Evolutionary conservation across 2,888 invertebrate genomes (phyloP).

Genomic region (Halictus ligatus): DNA sequence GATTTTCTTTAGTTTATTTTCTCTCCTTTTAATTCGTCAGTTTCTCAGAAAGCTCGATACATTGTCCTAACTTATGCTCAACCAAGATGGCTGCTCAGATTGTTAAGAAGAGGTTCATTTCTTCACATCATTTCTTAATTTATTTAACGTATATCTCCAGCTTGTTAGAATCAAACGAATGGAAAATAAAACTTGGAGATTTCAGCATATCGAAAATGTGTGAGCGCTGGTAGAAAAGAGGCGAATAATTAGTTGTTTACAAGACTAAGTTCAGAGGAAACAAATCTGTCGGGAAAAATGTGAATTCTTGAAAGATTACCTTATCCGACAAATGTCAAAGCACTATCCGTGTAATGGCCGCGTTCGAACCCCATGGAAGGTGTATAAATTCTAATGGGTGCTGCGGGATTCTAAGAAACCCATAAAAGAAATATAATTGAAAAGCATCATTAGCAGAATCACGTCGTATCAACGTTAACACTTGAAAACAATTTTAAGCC

Average conservation of each 20-base stretch:
- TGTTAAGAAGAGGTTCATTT: too few relatives aligned
- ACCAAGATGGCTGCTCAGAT: background rate
- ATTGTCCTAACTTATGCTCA: background rate
- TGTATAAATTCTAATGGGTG: background rate
- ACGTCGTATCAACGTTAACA: background rate
- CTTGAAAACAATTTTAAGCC: background rate
- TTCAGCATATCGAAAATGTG: background rate
- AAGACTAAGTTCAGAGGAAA: background rate
- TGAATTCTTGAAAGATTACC: background rate
- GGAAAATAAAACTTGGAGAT: background rate
- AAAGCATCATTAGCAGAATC: background rate
- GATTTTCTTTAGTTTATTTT: background rate
- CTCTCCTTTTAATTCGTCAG: background rate
- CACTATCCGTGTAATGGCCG: background rate
- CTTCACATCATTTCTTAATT: background rate
- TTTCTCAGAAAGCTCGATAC: background rate
- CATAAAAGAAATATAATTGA: background rate
- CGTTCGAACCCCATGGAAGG: background rate
- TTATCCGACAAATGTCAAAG: conserved; percentile 8
- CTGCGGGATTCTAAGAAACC: background rate
- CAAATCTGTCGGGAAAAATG: background rate
- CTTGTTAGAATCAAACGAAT: background rate
- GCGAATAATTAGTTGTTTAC: background rate
- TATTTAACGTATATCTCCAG: background rate
- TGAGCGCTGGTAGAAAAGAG: background rate